Conservation (phyloP, 2,888 invertebrate genomes). For the Melinaea menophilus region DNA sequence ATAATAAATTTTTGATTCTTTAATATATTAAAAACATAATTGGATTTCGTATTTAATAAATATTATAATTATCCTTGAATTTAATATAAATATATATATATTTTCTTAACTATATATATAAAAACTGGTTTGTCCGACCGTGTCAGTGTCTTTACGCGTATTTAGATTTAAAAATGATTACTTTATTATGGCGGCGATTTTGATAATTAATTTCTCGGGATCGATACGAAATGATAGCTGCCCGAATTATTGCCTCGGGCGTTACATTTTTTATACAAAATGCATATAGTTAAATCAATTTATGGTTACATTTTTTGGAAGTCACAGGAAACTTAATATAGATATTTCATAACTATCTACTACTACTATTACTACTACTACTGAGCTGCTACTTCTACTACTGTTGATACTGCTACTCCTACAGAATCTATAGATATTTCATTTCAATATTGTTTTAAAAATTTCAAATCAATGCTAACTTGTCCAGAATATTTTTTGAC, state of each 20-base stretch:
- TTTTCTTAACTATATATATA: background rate
- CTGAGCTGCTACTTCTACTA: no score
- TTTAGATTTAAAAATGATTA: constrained; percentile 69
- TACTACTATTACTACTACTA: no score
- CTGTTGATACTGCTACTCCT: no score
- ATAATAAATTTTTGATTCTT: no score
- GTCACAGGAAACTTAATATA: background rate
- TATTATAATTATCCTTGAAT: background rate
- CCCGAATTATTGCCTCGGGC: constrained; percentile 18
- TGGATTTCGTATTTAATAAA: no score
- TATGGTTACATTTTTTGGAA: constrained; percentile 3
- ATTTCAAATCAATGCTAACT: no score
- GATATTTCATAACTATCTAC: no score
- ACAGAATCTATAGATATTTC: no score
- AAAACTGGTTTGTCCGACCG: background rate
- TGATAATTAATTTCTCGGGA: constrained; percentile 74
- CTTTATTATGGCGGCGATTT: constrained; percentile 73
- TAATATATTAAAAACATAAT: no score
- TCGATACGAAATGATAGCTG: constrained; percentile 64
- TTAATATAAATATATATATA: background rate
- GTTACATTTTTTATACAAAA: constrained; percentile 18
- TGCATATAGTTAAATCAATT: constrained; percentile 24
- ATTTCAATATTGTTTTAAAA: no score
- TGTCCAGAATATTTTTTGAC: no score
- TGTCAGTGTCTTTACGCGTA: constrained; percentile 46